Evolutionary conservation across 2,797 vertebrate genomes (phyloP).

Genomic region (Champsocephalus gunnari): DNA sequence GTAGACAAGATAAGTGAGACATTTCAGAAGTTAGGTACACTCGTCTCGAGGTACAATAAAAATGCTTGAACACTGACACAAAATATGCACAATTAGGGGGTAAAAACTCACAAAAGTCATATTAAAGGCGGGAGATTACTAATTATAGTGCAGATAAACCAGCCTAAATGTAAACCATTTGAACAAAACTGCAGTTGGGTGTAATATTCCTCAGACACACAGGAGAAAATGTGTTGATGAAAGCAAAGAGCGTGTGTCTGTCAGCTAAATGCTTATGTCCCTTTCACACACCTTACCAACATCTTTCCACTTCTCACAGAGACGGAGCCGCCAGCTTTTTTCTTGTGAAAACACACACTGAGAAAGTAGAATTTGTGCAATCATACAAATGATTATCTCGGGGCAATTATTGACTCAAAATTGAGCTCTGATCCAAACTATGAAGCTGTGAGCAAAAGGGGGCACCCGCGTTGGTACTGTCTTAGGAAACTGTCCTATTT

Average conservation of each 20-base stretch:
- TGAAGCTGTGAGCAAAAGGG: too few relatives aligned
- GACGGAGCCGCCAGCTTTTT: not conserved
- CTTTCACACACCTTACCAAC: constrained; percentile 3
- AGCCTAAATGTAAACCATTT: too few relatives aligned
- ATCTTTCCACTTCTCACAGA: not conserved
- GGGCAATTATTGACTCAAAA: too few relatives aligned
- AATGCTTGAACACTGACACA: not conserved
- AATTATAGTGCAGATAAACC: too few relatives aligned
- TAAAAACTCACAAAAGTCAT: too few relatives aligned
- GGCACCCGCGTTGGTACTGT: too few relatives aligned
- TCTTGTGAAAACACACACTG: not conserved
- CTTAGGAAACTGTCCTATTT: too few relatives aligned
- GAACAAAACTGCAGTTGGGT: too few relatives aligned
- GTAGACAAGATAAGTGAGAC: not conserved
- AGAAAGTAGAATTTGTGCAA: not conserved
- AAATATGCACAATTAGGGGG: too few relatives aligned
- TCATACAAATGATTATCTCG: too few relatives aligned
- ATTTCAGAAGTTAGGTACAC: not conserved
- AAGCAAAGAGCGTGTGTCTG: not conserved
- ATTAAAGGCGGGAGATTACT: too few relatives aligned
- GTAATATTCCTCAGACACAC: not conserved
- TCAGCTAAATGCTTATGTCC: not conserved
- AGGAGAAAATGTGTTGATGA: constrained; percentile 12
- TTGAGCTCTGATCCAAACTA: too few relatives aligned
- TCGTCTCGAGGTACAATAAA: constrained; percentile 3